phyloP scores from a whole-genome alignment of 2,113 vertebrate species.

The Panthera leo region DNA sequence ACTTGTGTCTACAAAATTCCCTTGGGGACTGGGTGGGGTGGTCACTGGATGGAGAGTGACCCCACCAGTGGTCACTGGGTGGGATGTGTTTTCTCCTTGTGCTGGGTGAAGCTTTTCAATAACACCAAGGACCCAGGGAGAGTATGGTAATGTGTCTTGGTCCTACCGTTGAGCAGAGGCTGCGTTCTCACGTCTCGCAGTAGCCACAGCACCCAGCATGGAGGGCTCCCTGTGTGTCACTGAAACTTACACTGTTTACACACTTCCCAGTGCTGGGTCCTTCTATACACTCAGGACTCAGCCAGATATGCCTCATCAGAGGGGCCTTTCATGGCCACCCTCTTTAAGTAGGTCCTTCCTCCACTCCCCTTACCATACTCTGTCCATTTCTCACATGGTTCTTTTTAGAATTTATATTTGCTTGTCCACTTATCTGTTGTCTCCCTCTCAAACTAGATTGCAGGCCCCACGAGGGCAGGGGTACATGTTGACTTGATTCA shows the following conservation, averaged over 20 bases:
- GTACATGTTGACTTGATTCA: not conserved
- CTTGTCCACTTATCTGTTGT: not conserved
- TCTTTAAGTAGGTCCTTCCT: not conserved
- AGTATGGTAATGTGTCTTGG: not conserved
- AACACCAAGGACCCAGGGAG: not conserved
- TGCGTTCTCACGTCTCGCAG: accelerated
- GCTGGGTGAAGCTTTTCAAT: not conserved
- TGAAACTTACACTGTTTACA: not conserved
- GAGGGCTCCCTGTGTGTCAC: not conserved
- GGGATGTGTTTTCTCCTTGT: not conserved
- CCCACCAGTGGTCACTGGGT: accelerated
- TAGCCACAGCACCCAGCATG: not conserved
- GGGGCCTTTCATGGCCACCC: not conserved
- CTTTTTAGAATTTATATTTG: not conserved
- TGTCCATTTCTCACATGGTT: not conserved
- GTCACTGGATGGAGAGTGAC: not conserved
- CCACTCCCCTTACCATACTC: not conserved
- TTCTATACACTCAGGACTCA: not conserved
- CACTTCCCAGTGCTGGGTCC: not conserved
- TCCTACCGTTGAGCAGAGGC: not conserved
- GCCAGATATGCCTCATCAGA: accelerated
- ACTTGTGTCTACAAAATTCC: not conserved
- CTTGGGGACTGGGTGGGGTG: not conserved
- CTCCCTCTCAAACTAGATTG: not conserved
- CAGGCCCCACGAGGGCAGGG: not conserved